These are phyloP conservation scores for Bilobella aurantiaca DNA, from an alignment of 1,140 invertebrate genomes.

Conservation along the genomic window DNA sequence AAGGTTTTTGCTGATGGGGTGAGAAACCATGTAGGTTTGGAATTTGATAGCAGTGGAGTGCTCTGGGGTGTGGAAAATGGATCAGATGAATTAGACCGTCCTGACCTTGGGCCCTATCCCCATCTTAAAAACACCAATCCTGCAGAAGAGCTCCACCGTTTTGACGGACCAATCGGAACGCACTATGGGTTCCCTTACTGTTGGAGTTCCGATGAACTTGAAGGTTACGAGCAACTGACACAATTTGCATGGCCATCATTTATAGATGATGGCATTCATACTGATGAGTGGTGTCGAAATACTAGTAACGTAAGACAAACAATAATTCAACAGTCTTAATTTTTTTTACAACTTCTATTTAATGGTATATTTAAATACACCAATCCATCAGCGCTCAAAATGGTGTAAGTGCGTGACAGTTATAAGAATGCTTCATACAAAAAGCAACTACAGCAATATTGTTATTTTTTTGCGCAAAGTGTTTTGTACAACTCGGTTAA, in stretches of 20 bases:
- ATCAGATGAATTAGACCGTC: not conserved
- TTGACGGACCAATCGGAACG: not conserved
- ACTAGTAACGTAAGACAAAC: conserved; percentile 10
- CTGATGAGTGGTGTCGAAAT: conserved; percentile 21
- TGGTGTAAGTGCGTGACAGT: too few relatives aligned
- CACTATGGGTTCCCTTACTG: conserved; percentile 25
- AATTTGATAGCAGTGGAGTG: conserved; percentile 9
- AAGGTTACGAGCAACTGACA: not conserved
- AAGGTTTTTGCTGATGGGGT: conserved; percentile 19
- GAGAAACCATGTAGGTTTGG: conserved; percentile 21
- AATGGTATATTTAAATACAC: too few relatives aligned
- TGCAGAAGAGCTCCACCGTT: conserved; percentile 17
- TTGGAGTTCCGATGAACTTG: conserved; percentile 1
- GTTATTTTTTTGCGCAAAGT: too few relatives aligned
- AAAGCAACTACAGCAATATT: too few relatives aligned
- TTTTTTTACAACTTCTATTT: too few relatives aligned
- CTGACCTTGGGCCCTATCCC: conserved; percentile 14
- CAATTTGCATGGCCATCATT: conserved; percentile 24
- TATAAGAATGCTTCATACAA: too few relatives aligned
- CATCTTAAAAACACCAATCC: conserved; percentile 19
- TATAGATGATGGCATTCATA: conserved; percentile 22
- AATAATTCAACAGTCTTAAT: too few relatives aligned
- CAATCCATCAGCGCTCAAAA: too few relatives aligned
- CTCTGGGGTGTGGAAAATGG: conserved; percentile 23
- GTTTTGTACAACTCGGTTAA: too few relatives aligned